Conservation (phyloP, 2,113 vertebrate genomes). For the Crotalus viridis region DNA sequence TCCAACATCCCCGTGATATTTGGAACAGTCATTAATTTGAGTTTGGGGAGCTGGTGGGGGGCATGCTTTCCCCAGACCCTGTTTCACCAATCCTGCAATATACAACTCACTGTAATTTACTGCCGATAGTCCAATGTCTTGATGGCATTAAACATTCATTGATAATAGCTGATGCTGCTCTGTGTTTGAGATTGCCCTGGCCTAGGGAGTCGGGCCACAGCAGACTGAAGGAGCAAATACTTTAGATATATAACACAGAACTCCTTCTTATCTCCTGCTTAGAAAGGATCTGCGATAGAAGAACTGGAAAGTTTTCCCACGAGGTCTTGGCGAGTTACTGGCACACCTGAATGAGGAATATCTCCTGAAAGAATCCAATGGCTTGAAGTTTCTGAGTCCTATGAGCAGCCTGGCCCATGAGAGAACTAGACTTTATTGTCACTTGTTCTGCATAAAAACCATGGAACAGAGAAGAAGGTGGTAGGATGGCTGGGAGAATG, state of each 20-base stretch:
- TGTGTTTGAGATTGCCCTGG: not conserved
- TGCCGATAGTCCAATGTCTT: not conserved
- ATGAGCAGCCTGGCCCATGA: not conserved
- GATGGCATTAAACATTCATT: not conserved
- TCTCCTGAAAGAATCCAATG: not conserved
- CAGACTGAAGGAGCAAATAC: not conserved
- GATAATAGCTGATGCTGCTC: not conserved
- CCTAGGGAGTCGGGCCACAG: not conserved
- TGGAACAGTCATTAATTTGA: not conserved
- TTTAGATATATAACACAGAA: not conserved
- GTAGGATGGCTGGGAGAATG: not conserved
- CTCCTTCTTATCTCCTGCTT: not conserved
- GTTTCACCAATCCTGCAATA: not conserved
- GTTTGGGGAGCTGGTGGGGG: not conserved
- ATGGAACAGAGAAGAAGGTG: not conserved
- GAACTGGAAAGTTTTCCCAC: not conserved
- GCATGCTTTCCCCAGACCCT: not conserved
- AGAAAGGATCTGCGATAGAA: not conserved
- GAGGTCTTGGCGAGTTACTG: not conserved
- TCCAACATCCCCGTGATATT: not conserved
- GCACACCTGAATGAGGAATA: not conserved
- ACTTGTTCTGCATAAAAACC: not conserved
- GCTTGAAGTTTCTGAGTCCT: not conserved
- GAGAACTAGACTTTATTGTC: not conserved
- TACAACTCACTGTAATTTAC: not conserved